Base-by-base conservation (phyloP, 2,888 invertebrate genomes). In the Tortricodes alternella region DNA sequence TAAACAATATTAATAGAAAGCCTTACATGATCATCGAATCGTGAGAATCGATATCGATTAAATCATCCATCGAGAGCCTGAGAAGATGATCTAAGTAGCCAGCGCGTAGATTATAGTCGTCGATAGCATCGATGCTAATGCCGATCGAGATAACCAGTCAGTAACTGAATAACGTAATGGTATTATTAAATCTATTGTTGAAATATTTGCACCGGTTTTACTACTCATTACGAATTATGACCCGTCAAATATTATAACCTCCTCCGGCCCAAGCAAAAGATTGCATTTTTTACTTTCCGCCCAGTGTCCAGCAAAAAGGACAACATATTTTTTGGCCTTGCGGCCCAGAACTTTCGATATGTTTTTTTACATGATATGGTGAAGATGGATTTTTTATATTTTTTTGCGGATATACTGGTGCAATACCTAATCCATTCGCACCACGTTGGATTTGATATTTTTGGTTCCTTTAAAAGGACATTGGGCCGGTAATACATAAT, bases 161-260 rank as follows among this genome's bases (percentile, higher is more conserved):
- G 55, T 70, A 68, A 74, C 69, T 71, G 69, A 65, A 71, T 83
- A 80, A 72, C 71, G 71, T 68, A 82, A 83, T 66, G 49, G 37
- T 46, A 37, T 59, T 59, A 59, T 59, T 59, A 56, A 60, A 64
- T 62, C 55, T 59, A 71, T 75, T 76, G 71, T 72, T 68, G 44
- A 60, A 60, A 60, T 59, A 67, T 67, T 64, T 60, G 48, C 63
- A 66, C 70, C 66, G 58, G 61, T 64, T 61, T 46, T 67, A 60
- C 63, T 67, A 66, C 64, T 73, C 64, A 72, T 74, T 70, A 71
- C 60, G 64, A 66, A 64, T 62, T 67, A 68, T 62, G 49, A 50
- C 48, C 55, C 34, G 27, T 27, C 41, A 49, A 46, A 35, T 49
- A 49, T 55, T 56, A 44, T 56, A n/a, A n/a, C n/a, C n/a, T n/a